A percentile compares a stretch with the other conserved stretches of the same genome.
phyloP scores from a whole-genome alignment of 2,113 vertebrate genomes.

The Monopterus albus region DNA sequence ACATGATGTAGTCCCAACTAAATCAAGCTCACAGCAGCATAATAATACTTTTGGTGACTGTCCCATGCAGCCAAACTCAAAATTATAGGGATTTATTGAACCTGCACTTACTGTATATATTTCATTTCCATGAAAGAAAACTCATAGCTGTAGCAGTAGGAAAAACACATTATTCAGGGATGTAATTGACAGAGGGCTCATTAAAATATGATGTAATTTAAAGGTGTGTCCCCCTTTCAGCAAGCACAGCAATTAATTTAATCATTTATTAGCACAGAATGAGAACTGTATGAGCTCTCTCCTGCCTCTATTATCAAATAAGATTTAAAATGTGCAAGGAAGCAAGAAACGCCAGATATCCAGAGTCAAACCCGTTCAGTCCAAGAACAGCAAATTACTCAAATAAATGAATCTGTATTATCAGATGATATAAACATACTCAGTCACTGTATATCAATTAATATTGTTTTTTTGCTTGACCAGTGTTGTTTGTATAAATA shows the following conservation, averaged over 20 bases:
- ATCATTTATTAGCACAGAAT: conserved; percentile 25
- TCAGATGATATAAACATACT: neutral
- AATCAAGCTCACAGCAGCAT: conserved; percentile 55
- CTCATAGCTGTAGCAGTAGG: conserved; percentile 25
- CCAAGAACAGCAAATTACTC: conserved; percentile 1
- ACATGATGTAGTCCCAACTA: conserved; percentile 36
- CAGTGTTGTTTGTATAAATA: conserved; percentile 29
- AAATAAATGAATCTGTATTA: conserved; percentile 9
- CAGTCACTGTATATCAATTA: neutral
- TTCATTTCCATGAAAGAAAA: conserved; percentile 47
- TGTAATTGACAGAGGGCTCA: conserved; percentile 52
- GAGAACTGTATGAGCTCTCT: conserved; percentile 26
- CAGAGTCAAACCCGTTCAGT: neutral
- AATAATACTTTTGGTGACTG: conserved; percentile 22
- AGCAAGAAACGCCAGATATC: conserved; percentile 14
- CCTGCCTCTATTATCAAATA: conserved; percentile 5
- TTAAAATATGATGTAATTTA: conserved; percentile 47
- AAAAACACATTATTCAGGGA: conserved; percentile 23
- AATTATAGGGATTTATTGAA: conserved; percentile 59
- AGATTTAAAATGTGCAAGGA: conserved; percentile 12
- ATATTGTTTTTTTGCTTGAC: conserved; percentile 4
- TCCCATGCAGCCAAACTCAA: conserved; percentile 13
- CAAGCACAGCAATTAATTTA: conserved; percentile 31
- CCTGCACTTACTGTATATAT: no score
- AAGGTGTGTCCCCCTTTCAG: conserved; percentile 22